Evolutionary conservation across 1,140 invertebrate species (phyloP).

Genomic region (Sitophilus oryzae): DNA sequence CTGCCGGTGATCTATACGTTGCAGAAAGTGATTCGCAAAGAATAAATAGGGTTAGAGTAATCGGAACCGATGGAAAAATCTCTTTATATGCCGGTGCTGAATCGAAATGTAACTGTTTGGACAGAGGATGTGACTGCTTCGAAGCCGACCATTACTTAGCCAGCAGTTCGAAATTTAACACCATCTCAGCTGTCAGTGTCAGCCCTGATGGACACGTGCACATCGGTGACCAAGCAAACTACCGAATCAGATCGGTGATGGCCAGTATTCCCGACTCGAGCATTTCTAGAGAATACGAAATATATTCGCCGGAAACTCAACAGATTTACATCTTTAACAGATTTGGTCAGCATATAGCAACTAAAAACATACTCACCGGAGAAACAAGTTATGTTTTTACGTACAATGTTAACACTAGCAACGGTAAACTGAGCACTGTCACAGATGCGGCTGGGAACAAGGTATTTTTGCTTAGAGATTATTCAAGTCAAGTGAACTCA

Average conservation of each 20-base stretch:
- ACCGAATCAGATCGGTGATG: constrained; percentile 83
- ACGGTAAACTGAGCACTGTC: constrained; percentile 87
- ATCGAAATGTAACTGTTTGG: constrained; percentile 91
- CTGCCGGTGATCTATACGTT: constrained; percentile 88
- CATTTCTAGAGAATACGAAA: constrained; percentile 80
- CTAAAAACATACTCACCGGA: constrained; percentile 87
- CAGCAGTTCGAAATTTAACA: constrained; percentile 89
- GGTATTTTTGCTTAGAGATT: constrained; percentile 81
- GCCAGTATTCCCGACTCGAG: constrained; percentile 85
- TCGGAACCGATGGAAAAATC: constrained; percentile 89
- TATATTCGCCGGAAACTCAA: constrained; percentile 91
- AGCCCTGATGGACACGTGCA: constrained; percentile 92
- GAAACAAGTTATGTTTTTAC: constrained; percentile 88
- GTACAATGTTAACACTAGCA: constrained; percentile 94
- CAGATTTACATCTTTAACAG: constrained; percentile 94
- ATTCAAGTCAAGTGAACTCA: constrained; percentile 82
- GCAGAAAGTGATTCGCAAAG: constrained; percentile 93
- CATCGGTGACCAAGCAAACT: constrained; percentile 90
- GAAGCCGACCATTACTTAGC: constrained; percentile 88
- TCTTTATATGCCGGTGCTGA: constrained; percentile 88
- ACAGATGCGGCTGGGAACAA: constrained; percentile 93
- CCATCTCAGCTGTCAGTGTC: constrained; percentile 86
- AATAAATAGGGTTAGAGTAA: constrained; percentile 85
- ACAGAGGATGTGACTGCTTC: constrained; percentile 84
- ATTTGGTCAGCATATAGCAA: constrained; percentile 90